A percentile compares a stretch with the other conserved stretches of the same genome.
Conservation (phyloP, 1,140 invertebrate genomes). For the Drosophila navojoa region DNA sequence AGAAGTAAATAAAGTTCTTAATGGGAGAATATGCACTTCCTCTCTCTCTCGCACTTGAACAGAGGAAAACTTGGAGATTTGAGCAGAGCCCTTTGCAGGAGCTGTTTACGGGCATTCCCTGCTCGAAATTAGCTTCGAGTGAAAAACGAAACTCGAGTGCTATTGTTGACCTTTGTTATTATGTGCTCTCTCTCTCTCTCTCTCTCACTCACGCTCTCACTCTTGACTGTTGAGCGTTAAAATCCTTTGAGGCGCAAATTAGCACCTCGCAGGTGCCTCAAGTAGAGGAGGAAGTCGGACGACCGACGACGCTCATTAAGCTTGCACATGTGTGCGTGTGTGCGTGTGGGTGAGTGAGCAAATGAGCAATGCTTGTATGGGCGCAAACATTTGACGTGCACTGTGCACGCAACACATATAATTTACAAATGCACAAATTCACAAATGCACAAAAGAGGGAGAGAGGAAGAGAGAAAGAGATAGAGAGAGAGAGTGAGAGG, state of each 20-base stretch:
- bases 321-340: constrained; percentile 46
- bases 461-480: background rate
- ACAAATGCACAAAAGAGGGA: constrained; percentile 28
- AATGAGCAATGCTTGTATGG: constrained; percentile 44
- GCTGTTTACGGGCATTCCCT: background rate
- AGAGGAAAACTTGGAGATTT: background rate
- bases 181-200: constrained; percentile 4
- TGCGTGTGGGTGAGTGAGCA: constrained; percentile 16
- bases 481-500: background rate
- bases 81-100: background rate
- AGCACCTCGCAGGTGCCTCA: constrained; percentile 60
- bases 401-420: constrained; percentile 28
- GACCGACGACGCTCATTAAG: constrained; percentile 54
- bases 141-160: constrained; percentile 16
- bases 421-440: constrained; percentile 17
- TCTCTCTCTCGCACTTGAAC: background rate
- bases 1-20: too few relatives aligned
- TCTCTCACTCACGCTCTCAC: background rate
- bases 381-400: constrained; percentile 47
- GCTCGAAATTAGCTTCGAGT: constrained; percentile 12
- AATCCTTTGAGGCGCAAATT: constrained; percentile 76
- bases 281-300: background rate
- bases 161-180: constrained; percentile 42
- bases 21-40: background rate
- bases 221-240: constrained; percentile 49